phyloP scores from a whole-genome alignment of 1,140 invertebrate species.

The Drosophila yakuba region DNA sequence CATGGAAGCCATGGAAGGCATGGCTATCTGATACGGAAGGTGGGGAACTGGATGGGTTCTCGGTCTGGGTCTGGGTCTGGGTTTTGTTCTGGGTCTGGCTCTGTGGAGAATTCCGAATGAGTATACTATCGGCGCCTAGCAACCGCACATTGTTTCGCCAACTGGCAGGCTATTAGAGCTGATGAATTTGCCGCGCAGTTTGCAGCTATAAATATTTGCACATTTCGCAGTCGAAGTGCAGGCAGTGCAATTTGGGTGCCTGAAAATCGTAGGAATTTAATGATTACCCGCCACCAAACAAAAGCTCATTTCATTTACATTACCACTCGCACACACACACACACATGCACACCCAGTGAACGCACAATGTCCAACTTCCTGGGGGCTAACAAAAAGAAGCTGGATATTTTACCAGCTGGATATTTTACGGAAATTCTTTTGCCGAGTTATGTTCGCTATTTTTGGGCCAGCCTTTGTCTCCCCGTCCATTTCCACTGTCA shows the following conservation, averaged over 20 bases:
- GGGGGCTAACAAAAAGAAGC: constrained; percentile 28
- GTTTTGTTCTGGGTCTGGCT: background rate
- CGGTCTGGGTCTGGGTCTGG: background rate
- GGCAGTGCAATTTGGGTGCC: constrained; percentile 51
- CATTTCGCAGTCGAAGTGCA: constrained; percentile 52
- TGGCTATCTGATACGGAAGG: background rate
- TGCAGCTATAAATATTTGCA: constrained; percentile 72
- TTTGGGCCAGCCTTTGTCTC: constrained; percentile 25
- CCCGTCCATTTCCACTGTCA: constrained; percentile 5
- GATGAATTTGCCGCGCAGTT: constrained; percentile 60
- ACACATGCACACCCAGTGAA: no score
- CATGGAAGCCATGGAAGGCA: background rate
- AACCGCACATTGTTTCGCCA: constrained; percentile 33
- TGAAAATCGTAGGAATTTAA: constrained; percentile 30
- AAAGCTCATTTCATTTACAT: constrained; percentile 62
- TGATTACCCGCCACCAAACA: constrained; percentile 29
- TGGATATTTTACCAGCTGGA: constrained; percentile 4
- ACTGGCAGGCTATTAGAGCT: constrained; percentile 57
- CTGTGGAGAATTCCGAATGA: constrained; percentile 30
- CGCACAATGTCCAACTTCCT: constrained; percentile 2
- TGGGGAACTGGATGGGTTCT: background rate
- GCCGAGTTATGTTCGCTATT: constrained; percentile 55
- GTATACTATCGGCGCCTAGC: constrained; percentile 19
- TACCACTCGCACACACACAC: constrained; percentile 1
- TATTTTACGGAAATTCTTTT: constrained; percentile 41